Conservation (phyloP, 2,113 vertebrate species). For the Epinephelus lanceolatus region DNA sequence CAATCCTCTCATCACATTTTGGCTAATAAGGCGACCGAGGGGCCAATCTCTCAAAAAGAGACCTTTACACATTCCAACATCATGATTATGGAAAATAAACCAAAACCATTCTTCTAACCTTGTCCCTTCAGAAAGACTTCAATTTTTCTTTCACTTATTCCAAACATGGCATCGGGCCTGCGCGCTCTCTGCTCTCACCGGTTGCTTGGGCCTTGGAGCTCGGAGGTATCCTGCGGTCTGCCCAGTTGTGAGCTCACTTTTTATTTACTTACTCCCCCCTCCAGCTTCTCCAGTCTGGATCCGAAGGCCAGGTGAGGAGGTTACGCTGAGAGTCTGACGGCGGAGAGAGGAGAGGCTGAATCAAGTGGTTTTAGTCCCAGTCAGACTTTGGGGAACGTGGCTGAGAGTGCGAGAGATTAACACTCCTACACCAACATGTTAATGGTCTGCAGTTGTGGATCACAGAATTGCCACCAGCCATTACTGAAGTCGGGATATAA, state of each 20-base stretch:
- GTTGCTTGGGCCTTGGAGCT: slow-evolving; percentile 52
- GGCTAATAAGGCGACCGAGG: slow-evolving; percentile 28
- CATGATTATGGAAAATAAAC: slow-evolving; percentile 61
- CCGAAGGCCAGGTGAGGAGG: slow-evolving; percentile 52
- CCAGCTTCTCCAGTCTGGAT: slow-evolving; percentile 51
- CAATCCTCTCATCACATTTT: slow-evolving; percentile 17
- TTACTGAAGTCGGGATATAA: slow-evolving; percentile 70
- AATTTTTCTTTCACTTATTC: slow-evolving; percentile 64
- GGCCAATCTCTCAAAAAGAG: slow-evolving; percentile 33
- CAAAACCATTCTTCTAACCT: slow-evolving; percentile 62
- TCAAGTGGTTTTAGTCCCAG: background rate
- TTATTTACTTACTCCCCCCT: slow-evolving; percentile 71
- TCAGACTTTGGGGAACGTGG: slow-evolving; percentile 10
- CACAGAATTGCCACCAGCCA: slow-evolving; percentile 52
- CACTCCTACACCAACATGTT: slow-evolving; percentile 42
- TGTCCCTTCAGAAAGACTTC: slow-evolving; percentile 56
- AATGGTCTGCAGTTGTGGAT: slow-evolving; percentile 45
- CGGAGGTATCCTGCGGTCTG: slow-evolving; percentile 50
- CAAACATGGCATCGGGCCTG: slow-evolving; percentile 67
- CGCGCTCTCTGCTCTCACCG: slow-evolving; percentile 51
- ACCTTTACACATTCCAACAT: slow-evolving; percentile 49
- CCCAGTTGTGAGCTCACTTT: slow-evolving; percentile 65
- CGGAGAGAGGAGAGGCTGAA: background rate
- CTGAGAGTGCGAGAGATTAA: slow-evolving; percentile 49
- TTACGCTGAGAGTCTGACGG: background rate